Evolutionary conservation across 2,797 vertebrate genomes (phyloP).

Genomic region (Fistularia tabacaria): DNA sequence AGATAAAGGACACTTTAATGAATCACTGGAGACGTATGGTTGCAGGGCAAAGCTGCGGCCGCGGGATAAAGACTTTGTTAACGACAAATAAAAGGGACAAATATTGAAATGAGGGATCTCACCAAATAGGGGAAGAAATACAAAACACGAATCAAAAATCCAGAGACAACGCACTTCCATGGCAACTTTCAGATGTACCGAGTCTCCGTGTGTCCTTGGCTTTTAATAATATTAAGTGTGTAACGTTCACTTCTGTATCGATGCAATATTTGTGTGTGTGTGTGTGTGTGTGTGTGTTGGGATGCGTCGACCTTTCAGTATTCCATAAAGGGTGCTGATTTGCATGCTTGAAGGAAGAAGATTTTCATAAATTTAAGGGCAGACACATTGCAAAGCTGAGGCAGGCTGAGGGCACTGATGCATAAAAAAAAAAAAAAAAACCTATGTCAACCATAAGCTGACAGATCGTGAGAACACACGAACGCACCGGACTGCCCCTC

Average conservation of each 20-base stretch:
- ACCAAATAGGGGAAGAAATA: too few species aligned
- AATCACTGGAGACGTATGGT: too few species aligned
- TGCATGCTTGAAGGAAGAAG: constrained; percentile 49
- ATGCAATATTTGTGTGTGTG: constrained; percentile 3
- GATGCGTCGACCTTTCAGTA: constrained; percentile 17
- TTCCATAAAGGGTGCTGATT: constrained; percentile 59
- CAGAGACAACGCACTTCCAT: too few species aligned
- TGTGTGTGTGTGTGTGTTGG: constrained; percentile 10
- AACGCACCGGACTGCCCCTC: constrained; percentile 24
- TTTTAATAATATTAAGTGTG: background rate
- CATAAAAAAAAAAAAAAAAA: constrained; percentile 44
- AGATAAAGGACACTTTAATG: too few species aligned
- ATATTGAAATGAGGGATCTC: too few species aligned
- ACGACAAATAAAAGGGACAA: too few species aligned
- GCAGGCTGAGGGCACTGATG: constrained; percentile 57
- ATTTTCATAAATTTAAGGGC: constrained; percentile 67
- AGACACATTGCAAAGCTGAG: constrained; percentile 53
- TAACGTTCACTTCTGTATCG: constrained; percentile 1
- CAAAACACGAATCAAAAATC: too few species aligned
- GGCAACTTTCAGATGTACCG: too few species aligned
- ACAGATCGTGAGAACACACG: constrained; percentile 38
- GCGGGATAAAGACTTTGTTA: too few species aligned
- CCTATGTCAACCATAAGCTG: constrained; percentile 60
- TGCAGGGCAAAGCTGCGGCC: too few species aligned
- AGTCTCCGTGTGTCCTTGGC: too few species aligned